A percentile compares a stretch with the other conserved stretches of the same genome.
Conservation (phyloP, 2,797 vertebrate genomes). For the Notamacropus eugenii region DNA sequence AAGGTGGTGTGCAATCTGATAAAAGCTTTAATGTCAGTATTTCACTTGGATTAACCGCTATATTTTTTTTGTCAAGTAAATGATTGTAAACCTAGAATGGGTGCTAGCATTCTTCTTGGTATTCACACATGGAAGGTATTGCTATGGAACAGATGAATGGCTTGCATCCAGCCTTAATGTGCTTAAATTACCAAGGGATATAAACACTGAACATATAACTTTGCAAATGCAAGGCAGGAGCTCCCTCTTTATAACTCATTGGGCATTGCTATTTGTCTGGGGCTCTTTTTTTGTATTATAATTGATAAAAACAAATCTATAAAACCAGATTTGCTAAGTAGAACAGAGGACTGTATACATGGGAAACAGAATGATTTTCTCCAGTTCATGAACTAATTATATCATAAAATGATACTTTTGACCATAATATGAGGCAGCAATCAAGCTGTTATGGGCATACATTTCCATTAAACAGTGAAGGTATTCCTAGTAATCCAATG, state of each 20-base stretch:
- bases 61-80: constrained; percentile 47
- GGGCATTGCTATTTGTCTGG: constrained; percentile 56
- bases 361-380: constrained; percentile 30
- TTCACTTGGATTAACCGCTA: constrained; percentile 22
- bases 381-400: constrained; percentile 23
- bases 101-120: constrained; percentile 26
- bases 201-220: constrained; percentile 6
- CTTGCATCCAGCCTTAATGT: constrained; percentile 52
- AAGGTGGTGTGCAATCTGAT: no score
- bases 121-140: constrained; percentile 45
- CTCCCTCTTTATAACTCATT: constrained; percentile 78
- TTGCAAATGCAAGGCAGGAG: constrained; percentile 78
- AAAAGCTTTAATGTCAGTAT: neutral
- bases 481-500: neutral
- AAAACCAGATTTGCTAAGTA: constrained; percentile 41
- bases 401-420: constrained; percentile 29
- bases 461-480: neutral
- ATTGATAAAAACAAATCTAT: constrained; percentile 51
- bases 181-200: constrained; percentile 55
- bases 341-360: constrained; percentile 1
- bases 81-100: constrained; percentile 36
- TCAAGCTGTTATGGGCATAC: neutral
- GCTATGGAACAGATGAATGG: constrained; percentile 31
- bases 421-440: neutral
- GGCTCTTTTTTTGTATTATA: constrained; percentile 19